These are phyloP conservation scores for Pantelozetes paolii DNA, from an alignment of 2,888 invertebrate genomes.

Conservation along the genomic window DNA sequence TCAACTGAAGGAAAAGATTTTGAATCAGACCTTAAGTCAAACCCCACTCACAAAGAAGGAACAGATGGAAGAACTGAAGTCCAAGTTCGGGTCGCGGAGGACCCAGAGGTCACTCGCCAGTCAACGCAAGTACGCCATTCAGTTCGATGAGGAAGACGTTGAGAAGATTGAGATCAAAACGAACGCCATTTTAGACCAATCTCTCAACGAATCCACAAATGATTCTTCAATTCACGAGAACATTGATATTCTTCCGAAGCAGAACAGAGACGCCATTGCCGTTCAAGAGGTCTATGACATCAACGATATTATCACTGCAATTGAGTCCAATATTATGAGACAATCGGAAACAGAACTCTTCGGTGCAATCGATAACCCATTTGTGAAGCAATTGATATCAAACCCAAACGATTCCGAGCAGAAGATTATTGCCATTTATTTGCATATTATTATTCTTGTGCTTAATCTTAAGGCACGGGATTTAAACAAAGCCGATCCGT, in stretches of 20 bases:
- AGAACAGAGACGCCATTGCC: conserved; percentile 36
- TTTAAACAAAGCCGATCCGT: conserved; percentile 33
- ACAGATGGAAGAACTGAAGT: conserved; percentile 42
- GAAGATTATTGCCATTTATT: conserved; percentile 39
- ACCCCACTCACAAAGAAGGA: conserved; percentile 24
- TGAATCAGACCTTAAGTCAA: background rate
- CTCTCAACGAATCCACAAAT: background rate
- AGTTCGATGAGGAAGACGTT: conserved; percentile 40
- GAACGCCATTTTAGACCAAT: background rate
- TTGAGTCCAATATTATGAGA: conserved; percentile 11
- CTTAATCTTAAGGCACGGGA: conserved; percentile 8
- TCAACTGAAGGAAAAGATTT: background rate
- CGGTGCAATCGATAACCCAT: conserved; percentile 33
- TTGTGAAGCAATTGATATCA: conserved; percentile 8
- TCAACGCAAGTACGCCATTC: conserved; percentile 41
- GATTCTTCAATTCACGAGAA: conserved; percentile 1
- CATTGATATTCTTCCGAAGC: conserved; percentile 34
- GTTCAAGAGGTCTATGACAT: conserved; percentile 38
- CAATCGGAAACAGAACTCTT: conserved; percentile 31
- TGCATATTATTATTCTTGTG: conserved; percentile 29
- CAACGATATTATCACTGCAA: conserved; percentile 37
- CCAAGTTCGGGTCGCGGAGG: conserved; percentile 39
- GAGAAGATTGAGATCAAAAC: conserved; percentile 26
- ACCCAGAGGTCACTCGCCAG: conserved; percentile 36
- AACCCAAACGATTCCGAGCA: conserved; percentile 2